These are phyloP conservation scores for Otocyon megalotis DNA, from an alignment of 2,113 vertebrate genomes.

Conservation along the genomic window DNA sequence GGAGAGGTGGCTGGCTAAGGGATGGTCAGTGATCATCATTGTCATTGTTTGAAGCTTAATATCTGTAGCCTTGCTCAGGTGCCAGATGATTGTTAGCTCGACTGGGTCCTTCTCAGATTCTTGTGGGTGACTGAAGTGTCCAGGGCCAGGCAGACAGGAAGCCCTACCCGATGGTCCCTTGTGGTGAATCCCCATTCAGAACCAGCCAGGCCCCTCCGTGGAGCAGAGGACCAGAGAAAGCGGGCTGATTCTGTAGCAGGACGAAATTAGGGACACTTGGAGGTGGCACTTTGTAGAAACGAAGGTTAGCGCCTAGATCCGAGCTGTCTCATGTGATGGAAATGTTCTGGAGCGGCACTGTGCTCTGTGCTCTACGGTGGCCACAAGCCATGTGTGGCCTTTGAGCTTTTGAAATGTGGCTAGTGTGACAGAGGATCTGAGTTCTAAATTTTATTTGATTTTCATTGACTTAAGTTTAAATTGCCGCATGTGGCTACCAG, in stretches of 20 bases:
- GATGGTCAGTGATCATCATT: background rate
- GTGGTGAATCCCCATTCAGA: background rate
- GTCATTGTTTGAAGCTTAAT: background rate
- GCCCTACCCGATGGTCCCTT: too few species aligned
- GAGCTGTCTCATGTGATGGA: background rate
- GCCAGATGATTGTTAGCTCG: background rate
- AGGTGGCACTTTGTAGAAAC: background rate
- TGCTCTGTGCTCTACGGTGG: rapidly evolving
- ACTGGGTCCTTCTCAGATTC: background rate
- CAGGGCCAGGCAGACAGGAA: background rate
- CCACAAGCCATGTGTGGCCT: rapidly evolving
- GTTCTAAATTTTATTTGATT: background rate
- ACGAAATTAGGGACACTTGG: background rate
- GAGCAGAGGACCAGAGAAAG: background rate
- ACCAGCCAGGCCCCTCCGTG: background rate
- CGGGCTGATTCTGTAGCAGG: background rate
- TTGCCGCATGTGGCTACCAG: background rate
- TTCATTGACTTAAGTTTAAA: slow-evolving; percentile 8
- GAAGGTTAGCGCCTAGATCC: background rate
- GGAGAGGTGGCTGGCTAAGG: background rate
- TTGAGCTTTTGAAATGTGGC: background rate
- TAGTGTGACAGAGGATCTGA: background rate
- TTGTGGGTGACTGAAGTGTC: background rate
- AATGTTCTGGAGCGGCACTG: background rate
- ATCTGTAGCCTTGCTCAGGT: background rate